phyloP scores from a whole-genome alignment of 2,797 vertebrate genomes.

The Pangasius sanitwongsei region DNA sequence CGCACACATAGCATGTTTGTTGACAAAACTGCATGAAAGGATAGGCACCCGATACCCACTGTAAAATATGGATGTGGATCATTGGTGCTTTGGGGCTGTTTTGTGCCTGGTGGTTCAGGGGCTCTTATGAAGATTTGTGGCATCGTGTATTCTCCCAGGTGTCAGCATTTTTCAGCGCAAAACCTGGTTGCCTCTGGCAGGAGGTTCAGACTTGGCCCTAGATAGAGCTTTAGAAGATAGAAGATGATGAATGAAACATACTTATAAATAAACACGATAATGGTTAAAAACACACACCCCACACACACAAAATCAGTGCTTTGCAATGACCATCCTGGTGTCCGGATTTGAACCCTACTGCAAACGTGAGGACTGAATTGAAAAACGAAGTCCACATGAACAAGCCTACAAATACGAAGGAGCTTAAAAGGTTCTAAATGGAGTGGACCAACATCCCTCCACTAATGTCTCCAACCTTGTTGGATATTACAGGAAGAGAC shows the following conservation, averaged over 20 bases:
- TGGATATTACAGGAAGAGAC: not conserved
- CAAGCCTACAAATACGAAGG: not conserved
- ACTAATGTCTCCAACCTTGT: not conserved
- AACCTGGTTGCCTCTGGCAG: not conserved
- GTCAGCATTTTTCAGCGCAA: not conserved
- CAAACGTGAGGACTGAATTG: not conserved
- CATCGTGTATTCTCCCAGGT: not conserved
- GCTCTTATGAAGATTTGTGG: not conserved
- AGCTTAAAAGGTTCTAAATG: not conserved
- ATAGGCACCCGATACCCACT: not conserved
- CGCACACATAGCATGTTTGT: not conserved
- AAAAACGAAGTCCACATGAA: not conserved
- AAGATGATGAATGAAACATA: not conserved
- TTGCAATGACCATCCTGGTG: not conserved
- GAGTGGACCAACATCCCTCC: not conserved
- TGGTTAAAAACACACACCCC: not conserved
- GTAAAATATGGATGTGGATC: not conserved
- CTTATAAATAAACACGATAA: not conserved
- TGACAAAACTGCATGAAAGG: not conserved
- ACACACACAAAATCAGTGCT: not conserved
- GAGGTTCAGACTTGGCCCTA: not conserved
- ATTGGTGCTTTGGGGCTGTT: not conserved
- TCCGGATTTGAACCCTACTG: not conserved
- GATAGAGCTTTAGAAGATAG: not conserved
- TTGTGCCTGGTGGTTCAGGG: not conserved